Evolutionary conservation across 2,888 invertebrate genomes (phyloP).

Genomic region (Melanostoma mellinum): DNA sequence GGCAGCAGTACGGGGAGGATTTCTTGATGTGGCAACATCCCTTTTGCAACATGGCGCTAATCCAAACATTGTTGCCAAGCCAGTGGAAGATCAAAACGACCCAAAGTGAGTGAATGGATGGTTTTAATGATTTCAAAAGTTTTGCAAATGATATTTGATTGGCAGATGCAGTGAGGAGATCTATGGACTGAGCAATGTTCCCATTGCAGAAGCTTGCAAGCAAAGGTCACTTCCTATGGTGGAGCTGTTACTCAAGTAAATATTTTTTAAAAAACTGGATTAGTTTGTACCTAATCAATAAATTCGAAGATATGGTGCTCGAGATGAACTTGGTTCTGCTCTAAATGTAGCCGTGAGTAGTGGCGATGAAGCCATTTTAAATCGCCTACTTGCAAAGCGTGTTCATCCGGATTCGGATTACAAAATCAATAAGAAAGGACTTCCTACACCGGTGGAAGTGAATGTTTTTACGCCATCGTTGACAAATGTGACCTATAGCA

Average conservation of each 20-base stretch:
- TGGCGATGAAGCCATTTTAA: constrained; percentile 89
- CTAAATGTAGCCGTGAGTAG: constrained; percentile 89
- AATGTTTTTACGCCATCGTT: constrained; percentile 82
- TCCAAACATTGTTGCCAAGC: constrained; percentile 87
- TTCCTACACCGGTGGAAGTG: constrained; percentile 84
- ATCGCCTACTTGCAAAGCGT: constrained; percentile 92
- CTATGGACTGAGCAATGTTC: constrained; percentile 81
- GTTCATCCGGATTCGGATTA: constrained; percentile 95
- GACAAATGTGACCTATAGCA: constrained; percentile 88
- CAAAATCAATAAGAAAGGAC: constrained; percentile 94
- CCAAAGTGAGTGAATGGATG: constrained; percentile 75
- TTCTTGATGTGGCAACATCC: constrained; percentile 87
- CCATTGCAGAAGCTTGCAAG: constrained; percentile 81
- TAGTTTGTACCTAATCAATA: not conserved
- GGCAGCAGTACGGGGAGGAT: constrained; percentile 89
- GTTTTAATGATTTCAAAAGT: constrained; percentile 4
- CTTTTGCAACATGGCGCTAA: constrained; percentile 91
- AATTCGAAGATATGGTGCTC: constrained; percentile 86
- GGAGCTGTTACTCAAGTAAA: constrained; percentile 80
- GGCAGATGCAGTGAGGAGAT: constrained; percentile 80
- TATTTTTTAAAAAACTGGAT: not conserved
- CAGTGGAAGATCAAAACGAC: constrained; percentile 81
- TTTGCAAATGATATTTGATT: constrained; percentile 1
- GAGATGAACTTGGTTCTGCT: constrained; percentile 93
- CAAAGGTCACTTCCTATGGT: constrained; percentile 81